These are phyloP conservation scores for Anaspis maculata DNA, from an alignment of 2,888 invertebrate species.

Conservation along the genomic window DNA sequence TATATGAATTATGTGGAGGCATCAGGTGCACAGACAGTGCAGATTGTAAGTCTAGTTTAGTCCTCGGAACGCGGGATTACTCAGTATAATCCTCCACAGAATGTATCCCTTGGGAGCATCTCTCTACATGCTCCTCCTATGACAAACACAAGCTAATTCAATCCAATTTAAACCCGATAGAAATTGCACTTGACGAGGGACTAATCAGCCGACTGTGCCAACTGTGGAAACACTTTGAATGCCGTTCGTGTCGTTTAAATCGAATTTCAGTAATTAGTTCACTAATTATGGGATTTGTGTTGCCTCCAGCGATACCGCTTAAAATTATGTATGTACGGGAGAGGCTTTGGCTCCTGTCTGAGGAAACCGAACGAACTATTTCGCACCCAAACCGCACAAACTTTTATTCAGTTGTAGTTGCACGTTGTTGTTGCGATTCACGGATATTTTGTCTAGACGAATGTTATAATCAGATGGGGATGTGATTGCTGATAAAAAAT, in stretches of 20 bases:
- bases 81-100: conserved; percentile 17
- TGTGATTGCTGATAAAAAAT: too few species aligned
- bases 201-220: conserved; percentile 29
- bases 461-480: too few species aligned
- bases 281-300: conserved; percentile 35
- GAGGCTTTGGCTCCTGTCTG: too few species aligned
- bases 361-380: too few species aligned
- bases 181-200: conserved; percentile 36
- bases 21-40: conserved; percentile 18
- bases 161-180: conserved; percentile 36
- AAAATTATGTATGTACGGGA: conserved; percentile 10
- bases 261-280: conserved; percentile 35
- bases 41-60: conserved; percentile 19
- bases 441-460: too few species aligned
- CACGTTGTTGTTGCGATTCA: too few species aligned
- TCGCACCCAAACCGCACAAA: too few species aligned
- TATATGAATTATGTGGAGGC: conserved; percentile 18
- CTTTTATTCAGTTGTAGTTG: too few species aligned
- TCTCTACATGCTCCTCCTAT: conserved; percentile 17
- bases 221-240: conserved; percentile 31
- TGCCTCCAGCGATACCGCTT: conserved; percentile 24
- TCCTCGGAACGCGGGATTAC: conserved; percentile 21
- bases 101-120: conserved; percentile 18
- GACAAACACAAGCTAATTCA: conserved; percentile 31
- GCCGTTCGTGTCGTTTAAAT: conserved; percentile 31